Evolutionary conservation across 2,797 vertebrate genomes (phyloP).

Genomic region (Loris lydekkerianus): DNA sequence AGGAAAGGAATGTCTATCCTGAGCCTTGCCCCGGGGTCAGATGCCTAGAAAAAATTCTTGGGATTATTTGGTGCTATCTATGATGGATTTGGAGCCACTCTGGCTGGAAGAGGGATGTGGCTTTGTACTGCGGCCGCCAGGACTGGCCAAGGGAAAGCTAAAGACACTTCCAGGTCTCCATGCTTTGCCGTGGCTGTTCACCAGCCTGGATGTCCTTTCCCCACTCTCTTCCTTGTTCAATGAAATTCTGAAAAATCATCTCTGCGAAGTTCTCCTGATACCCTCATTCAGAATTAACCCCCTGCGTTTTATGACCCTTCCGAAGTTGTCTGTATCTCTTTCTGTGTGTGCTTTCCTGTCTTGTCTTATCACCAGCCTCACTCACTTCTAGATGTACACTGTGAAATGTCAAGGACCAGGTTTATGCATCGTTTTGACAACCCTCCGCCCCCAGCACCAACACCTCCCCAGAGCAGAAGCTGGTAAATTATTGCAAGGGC

Average conservation of each 20-base stretch:
- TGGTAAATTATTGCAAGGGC: not conserved
- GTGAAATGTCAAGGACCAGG: not conserved
- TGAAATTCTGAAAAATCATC: not conserved
- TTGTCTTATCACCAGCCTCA: not conserved
- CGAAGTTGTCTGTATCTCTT: not conserved
- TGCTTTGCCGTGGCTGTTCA: not conserved
- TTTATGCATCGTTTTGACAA: not conserved
- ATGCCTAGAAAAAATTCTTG: constrained; percentile 82
- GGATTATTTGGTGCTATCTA: constrained; percentile 74
- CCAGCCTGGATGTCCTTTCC: not conserved
- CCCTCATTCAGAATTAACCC: not conserved
- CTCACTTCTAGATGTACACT: not conserved
- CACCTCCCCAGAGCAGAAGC: not conserved
- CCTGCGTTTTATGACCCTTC: not conserved
- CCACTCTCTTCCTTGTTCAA: not conserved
- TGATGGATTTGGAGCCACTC: constrained; percentile 76
- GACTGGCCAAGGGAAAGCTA: not conserved
- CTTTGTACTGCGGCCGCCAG: constrained; percentile 32
- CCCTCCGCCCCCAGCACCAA: not conserved
- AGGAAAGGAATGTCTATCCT: constrained; percentile 77
- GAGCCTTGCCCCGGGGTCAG: constrained; percentile 70
- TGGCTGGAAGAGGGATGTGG: constrained; percentile 50
- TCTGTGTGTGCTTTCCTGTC: not conserved
- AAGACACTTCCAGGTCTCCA: not conserved
- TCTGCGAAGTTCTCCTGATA: not conserved